phyloP scores from a whole-genome alignment of 2,888 invertebrate genomes.

The Linnaemya tessellans region DNA sequence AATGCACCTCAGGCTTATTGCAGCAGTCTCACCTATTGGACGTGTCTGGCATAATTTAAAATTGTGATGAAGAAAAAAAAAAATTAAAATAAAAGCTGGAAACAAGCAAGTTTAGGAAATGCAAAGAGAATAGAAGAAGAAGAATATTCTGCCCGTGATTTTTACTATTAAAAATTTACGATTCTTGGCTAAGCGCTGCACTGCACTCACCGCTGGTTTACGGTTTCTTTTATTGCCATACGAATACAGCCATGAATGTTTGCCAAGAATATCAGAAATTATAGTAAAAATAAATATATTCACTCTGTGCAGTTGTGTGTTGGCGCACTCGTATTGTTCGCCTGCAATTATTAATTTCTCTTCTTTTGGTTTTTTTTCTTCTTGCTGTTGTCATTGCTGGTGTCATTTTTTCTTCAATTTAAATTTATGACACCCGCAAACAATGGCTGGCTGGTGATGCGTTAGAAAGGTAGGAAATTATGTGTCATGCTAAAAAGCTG shows the following conservation, averaged over 20 bases:
- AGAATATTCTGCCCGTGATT: conserved; percentile 33
- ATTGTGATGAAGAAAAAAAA: conserved; percentile 37
- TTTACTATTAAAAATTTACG: conserved; percentile 56
- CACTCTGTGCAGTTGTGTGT: conserved; percentile 14
- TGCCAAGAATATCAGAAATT: conserved; percentile 70
- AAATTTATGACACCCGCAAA: conserved; percentile 69
- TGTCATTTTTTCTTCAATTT: conserved; percentile 61
- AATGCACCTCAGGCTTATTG: conserved; percentile 75
- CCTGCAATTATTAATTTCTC: conserved; percentile 69
- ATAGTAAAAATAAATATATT: conserved; percentile 53
- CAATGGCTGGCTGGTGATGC: conserved; percentile 67
- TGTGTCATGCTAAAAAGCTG: conserved; percentile 71
- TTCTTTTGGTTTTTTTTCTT: conserved; percentile 44
- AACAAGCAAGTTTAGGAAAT: background rate
- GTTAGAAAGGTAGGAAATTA: conserved; percentile 74
- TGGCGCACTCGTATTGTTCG: conserved; percentile 62
- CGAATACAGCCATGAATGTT: conserved; percentile 43
- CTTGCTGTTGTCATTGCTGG: conserved; percentile 39
- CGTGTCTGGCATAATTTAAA: conserved; percentile 76
- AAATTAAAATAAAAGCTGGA: background rate
- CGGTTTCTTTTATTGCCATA: background rate
- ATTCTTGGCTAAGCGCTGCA: conserved; percentile 44
- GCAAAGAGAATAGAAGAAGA: background rate
- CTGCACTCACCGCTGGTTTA: conserved; percentile 21
- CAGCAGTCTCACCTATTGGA: conserved; percentile 75